Evolutionary conservation across 2,888 invertebrate genomes (phyloP).

Genomic region (Zaprionus obscuricornis): DNA sequence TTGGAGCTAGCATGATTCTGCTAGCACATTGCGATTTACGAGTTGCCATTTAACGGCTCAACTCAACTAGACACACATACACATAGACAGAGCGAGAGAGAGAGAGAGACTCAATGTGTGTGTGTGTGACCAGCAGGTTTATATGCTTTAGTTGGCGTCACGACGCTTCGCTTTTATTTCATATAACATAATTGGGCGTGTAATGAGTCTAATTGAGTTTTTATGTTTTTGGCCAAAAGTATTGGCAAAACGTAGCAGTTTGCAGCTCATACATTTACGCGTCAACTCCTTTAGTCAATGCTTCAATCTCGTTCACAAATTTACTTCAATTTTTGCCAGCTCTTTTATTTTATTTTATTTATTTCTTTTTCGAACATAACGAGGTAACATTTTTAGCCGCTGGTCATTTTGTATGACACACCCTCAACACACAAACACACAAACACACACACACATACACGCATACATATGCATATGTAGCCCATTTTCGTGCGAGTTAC

Average conservation of each 20-base stretch:
- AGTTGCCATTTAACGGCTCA: conserved; percentile 75
- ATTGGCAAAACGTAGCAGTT: conserved; percentile 29
- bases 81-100: too few species aligned
- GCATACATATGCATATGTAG: conserved; percentile 48
- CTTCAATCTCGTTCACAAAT: background rate
- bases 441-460: background rate
- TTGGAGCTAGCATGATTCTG: background rate
- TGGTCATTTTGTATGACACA: conserved; percentile 74
- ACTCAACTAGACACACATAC: conserved; percentile 38
- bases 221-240: conserved; percentile 74
- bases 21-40: conserved; percentile 62
- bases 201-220: conserved; percentile 84
- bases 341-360: too few species aligned
- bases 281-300: background rate
- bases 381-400: conserved; percentile 69
- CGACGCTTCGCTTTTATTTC: conserved; percentile 54
- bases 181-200: conserved; percentile 82
- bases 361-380: too few species aligned
- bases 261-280: conserved; percentile 11
- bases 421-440: conserved; percentile 35
- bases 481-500: conserved; percentile 62
- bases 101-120: background rate
- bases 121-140: too few species aligned
- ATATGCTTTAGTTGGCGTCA: background rate
- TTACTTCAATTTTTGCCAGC: conserved; percentile 3